phyloP scores from a whole-genome alignment of 2,113 vertebrate genomes.

The Podocnemis expansa region DNA sequence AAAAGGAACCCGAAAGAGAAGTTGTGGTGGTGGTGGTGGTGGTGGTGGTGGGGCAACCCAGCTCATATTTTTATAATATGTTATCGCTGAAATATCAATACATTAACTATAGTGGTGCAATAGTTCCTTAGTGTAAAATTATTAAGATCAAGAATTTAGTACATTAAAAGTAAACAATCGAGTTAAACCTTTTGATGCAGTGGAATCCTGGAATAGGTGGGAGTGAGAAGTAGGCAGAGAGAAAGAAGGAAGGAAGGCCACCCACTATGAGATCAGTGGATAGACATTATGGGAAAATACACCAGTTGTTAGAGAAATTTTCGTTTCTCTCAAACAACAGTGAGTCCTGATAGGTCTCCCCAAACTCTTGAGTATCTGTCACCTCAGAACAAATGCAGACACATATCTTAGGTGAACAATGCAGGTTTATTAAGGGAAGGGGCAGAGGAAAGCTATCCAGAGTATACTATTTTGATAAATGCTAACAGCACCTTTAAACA shows the following conservation, averaged over 20 bases:
- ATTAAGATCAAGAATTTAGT: neutral
- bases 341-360: too few species aligned
- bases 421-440: too few species aligned
- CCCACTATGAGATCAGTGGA: neutral
- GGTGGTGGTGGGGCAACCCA: too few species aligned
- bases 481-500: too few species aligned
- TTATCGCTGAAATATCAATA: accelerated
- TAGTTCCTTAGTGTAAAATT: neutral
- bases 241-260: neutral
- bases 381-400: too few species aligned
- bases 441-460: too few species aligned
- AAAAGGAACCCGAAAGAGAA: neutral
- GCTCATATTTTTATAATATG: neutral
- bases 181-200: neutral
- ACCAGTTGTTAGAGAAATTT: too few species aligned
- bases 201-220: neutral
- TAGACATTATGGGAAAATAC: neutral
- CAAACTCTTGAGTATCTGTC: too few species aligned
- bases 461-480: too few species aligned
- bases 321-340: too few species aligned
- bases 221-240: neutral
- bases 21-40: too few species aligned
- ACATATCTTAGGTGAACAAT: too few species aligned
- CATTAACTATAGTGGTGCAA: accelerated
- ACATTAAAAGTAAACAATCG: neutral